Evolutionary conservation across 2,113 vertebrate genomes (phyloP), one percentile per base, ranked within the genome.

Genomic region (Gobio gobio): DNA sequence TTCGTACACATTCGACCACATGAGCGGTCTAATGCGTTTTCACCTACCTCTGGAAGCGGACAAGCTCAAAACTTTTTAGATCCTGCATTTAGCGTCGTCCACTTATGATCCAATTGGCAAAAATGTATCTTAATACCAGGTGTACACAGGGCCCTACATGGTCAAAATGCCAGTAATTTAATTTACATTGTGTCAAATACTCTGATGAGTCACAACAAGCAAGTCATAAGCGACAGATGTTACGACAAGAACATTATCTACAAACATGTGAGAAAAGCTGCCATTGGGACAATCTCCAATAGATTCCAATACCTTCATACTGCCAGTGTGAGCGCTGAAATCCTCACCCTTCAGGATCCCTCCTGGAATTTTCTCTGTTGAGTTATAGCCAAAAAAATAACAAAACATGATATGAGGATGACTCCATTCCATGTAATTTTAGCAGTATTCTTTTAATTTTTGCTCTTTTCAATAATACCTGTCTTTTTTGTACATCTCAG

Each of bases 261-360:
- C 47, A 3, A 76, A 18, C 14, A 29, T 61, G 10, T 36, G 14
- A 36, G 9, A 68, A 70, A 70, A 36, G 20, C 18, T 70, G 66
- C 36, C 10, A 22, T 70, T 43, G 9, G 2, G 36, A 70, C 36
- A 40, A 22, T 22, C 66, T 77, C 59, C 33, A 24, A 59, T 13
- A 36, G 33, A 12, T 86, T 51, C 24, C 14, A 72, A 51, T 94
- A 97, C 98, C 97, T 98, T 99, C 98, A 99, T 99, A 78, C 98
- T 99, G 58, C 97, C 97, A 93, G 96, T 91, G 90, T 99, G 98
- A 90, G 96, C 96, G 82, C 96, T 95, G 94, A 96, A 97, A 47
- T 97, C 96, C 0, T 97, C 96, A 80, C 97, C 98, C 83, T 95
- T 96, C 90, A 99, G 95, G 51, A 98, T 95, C 73, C 98, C 98